Base-by-base conservation (phyloP, 1,140 invertebrate species). In the Drosophila aff. region DNA sequence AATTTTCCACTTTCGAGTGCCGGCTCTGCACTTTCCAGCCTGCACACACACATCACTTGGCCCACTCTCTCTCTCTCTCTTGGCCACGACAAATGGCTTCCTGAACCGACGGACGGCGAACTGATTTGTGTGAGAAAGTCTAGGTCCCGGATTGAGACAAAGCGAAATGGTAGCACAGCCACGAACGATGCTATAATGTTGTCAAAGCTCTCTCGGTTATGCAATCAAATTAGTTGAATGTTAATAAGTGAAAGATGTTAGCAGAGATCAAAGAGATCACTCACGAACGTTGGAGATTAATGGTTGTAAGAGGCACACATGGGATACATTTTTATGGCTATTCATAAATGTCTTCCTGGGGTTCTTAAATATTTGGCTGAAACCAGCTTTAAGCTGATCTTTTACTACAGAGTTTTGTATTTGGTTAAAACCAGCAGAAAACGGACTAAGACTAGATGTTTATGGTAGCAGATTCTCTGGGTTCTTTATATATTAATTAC, bases 41-140 rank as follows among this genome's bases (percentile, higher is more conserved):
- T 23, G 41, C 58, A 57, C 55, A 57, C 55, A 57, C 53, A 40
- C 55, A 38, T 40, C 33, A 59, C 58, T 63, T 65, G 33, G 49
- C 60, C 71, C 66, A 60, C 46, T 65, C 55, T 2, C 43, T 23
- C 23, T 23, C 23, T 28, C 26, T 55, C 28, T 64, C 59, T 55
- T 40, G 63, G 31, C 46, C 41, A 64, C 80, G 80, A 84, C 81
- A 84, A 89, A 89, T 90, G 78, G 81, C 81, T 89, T 89, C 84
- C 84, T 89, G 85, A 78, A 87, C 77, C 69, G 66, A 61, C 66
- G 49, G 65, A 61, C 66, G 49, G 65, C 60, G 28, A 69, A 66
- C 62, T 85, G 81, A 85, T 89, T 90, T 85, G 81, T 89, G 84
- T 87, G 85, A 87, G 84, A 87, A 90, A 87, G 85, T 89, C 84